Conservation (phyloP, 2,113 vertebrate genomes). For the Macaca mulatta region DNA sequence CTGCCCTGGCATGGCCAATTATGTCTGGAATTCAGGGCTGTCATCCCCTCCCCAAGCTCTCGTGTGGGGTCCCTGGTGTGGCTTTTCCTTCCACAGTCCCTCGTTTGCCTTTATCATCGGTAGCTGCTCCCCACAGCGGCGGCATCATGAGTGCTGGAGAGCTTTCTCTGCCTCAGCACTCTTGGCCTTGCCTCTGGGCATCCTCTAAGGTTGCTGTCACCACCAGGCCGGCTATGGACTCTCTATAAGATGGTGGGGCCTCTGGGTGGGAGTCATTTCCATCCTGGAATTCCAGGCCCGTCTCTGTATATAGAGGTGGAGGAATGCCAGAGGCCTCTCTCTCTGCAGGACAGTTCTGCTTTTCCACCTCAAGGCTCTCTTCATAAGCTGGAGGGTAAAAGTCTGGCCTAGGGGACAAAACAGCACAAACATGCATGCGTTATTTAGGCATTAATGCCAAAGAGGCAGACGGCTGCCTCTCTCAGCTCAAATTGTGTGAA, state of each 20-base stretch:
- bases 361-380: slow-evolving; percentile 80
- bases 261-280: slow-evolving; percentile 80
- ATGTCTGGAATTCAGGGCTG: accelerated
- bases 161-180: background rate
- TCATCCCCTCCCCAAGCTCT: background rate
- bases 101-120: background rate
- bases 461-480: slow-evolving; percentile 24
- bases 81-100: background rate
- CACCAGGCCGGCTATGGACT: background rate
- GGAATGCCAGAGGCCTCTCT: slow-evolving; percentile 67
- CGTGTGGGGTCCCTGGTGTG: background rate
- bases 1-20: background rate
- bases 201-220: background rate
- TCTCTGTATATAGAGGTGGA: slow-evolving; percentile 85
- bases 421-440: background rate
- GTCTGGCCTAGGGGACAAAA: slow-evolving; percentile 82
- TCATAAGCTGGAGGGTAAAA: slow-evolving; percentile 90
- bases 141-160: background rate
- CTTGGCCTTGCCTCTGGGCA: background rate
- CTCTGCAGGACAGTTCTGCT: slow-evolving; percentile 29
- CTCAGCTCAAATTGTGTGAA: background rate
- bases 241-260: slow-evolving; percentile 85
- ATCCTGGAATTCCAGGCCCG: slow-evolving; percentile 66
- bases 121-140: background rate
- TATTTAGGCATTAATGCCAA: slow-evolving; percentile 13